phyloP scores from a whole-genome alignment of 2,113 vertebrate genomes.

The Brienomyrus brachyistius region DNA sequence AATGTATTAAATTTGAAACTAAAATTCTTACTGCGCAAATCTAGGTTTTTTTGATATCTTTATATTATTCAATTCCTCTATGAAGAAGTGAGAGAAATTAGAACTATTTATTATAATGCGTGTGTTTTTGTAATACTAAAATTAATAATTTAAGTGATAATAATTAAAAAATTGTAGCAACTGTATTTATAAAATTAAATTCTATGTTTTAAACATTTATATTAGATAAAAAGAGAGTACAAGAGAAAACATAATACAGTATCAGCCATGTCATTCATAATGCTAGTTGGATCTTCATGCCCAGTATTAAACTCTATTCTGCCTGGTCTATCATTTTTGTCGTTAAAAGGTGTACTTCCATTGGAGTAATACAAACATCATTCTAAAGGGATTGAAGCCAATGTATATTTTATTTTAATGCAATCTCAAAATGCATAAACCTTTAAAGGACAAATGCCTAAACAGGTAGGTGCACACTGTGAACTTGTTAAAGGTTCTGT shows the following conservation, averaged over 20 bases:
- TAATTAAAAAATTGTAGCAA: no score
- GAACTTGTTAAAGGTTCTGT: background rate
- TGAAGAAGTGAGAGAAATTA: constrained; percentile 6
- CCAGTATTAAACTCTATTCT: background rate
- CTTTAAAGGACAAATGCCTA: background rate
- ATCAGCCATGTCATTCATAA: background rate
- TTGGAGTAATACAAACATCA: background rate
- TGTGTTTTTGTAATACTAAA: background rate
- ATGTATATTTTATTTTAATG: background rate
- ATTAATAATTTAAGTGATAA: background rate
- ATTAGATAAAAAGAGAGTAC: background rate
- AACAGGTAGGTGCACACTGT: background rate
- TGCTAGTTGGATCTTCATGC: background rate
- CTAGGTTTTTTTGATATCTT: constrained; percentile 37
- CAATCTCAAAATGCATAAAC: background rate
- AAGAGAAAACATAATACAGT: background rate
- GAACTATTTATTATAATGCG: background rate
- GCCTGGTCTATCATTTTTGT: background rate
- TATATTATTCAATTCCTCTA: constrained; percentile 42
- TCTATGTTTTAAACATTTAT: background rate
- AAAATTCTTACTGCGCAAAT: constrained; percentile 28
- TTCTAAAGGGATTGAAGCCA: background rate
- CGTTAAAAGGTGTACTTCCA: background rate
- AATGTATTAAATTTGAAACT: constrained; percentile 39
- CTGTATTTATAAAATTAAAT: no score